Base-by-base conservation (phyloP, 2,888 invertebrate genomes). In the Sarcophaga carnaria region DNA sequence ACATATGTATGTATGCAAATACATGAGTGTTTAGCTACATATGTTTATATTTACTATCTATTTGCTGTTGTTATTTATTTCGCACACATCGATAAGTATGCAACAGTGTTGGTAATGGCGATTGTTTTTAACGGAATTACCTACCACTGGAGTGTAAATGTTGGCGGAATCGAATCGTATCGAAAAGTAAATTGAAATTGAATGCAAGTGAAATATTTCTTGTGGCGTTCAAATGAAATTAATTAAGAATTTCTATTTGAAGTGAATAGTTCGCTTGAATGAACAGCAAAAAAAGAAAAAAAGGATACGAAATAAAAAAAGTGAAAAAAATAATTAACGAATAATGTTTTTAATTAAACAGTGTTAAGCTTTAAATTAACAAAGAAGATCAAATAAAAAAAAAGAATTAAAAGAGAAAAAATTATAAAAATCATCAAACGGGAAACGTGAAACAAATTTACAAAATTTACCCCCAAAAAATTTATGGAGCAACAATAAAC, bases 231-330 rank as follows among this genome's bases (percentile, higher is more conserved):
- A 82, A 84, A 79, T 82, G 67, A 82, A 87, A 87, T 87, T 87
- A 87, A 87, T 84, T 87, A 84, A 84, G 76, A 84, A 76, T 81
- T 87, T 84, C 27, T 82, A 76, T 84, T 87, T 84, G 87, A 81
- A 79, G 80, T 71, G 86, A 87, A 84, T 67, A 79, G 83, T 84
- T 83, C 77, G 78, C 71, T 71, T 22, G 78, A 86, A 78, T 77
- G 45, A 74, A 86, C 69, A 75, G 20, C 22, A 75, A 17, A 22
- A 63, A 54, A 54, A 17, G 4, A 49, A 67, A 70, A 79, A 6
- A 70, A 47, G 47, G 49, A 10, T 14, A 17, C 17, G 78, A 25
- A 20, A 6, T 60, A 54, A 54, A 54, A 54, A 1, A 14, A 54
- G 5, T 54, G 25, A 54, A 54, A 49, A 64, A 25, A n/a, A 5